Base-by-base conservation (phyloP, 2,888 invertebrate species). In the Timema podura region DNA sequence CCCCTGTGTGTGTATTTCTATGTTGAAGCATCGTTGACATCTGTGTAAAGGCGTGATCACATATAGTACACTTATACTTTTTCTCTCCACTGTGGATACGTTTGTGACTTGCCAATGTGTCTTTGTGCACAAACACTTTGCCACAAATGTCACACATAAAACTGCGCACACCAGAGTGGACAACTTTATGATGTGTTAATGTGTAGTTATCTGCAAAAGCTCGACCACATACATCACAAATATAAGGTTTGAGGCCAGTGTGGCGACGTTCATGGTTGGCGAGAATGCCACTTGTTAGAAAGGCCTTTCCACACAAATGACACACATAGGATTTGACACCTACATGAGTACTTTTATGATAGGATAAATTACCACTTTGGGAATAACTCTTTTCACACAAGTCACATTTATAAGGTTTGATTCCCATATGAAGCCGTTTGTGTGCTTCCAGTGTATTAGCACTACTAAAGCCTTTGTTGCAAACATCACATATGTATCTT, bases 51-150 rank as follows among this genome's bases (percentile, higher is more conserved):
- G 70, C 68, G 13, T 64, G 64, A 16, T 70, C 64, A n/a, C 70
- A 70, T n/a, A 70, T 70, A 5, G 54, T 16, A 48, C 70, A 70
- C 16, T 64, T 49, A 47, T 70, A 70, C 11, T 68, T 47, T 65
- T 70, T 70, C 65, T 70, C 70, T 11, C 70, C 70, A 54, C 68
- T 70, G 64, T 70, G 70, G 57, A 70, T 70, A 30, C 70, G 70
- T n/a, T 70, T 70, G 57, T 70, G 70, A 68, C 64, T 68, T 16
- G 65, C 54, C n/a, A 70, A 59, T 0, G 68, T 68, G 16, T 68
- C 64, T 30, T 48, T 70, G 54, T 70, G 68, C 11, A 65, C 54
- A 65, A 70, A 70, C 47, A 64, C 68, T 54, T 70, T 70, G 2
- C 70, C 70, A 70, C 70, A 70, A 6, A 68, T 57, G 48, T 70